A percentile compares a stretch with the other conserved stretches of the same genome.
Evolutionary conservation across 2,888 invertebrate species (phyloP).

Genomic region (Nymphalis polychloros): DNA sequence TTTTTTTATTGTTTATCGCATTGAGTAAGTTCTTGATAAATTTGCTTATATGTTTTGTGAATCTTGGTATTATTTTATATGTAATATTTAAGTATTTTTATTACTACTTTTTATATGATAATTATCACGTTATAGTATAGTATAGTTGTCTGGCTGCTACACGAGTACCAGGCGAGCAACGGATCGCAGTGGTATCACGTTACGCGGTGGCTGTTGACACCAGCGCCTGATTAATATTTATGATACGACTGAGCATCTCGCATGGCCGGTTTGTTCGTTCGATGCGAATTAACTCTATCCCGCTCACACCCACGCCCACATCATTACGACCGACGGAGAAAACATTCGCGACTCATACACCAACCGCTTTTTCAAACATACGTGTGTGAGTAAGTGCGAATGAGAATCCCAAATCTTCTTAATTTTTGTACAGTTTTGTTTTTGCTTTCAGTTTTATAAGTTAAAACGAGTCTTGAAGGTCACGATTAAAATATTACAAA

Average conservation of each 20-base stretch:
- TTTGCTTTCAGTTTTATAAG: constrained; percentile 53
- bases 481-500: constrained; percentile 41
- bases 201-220: constrained; percentile 83
- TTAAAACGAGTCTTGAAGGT: constrained; percentile 47
- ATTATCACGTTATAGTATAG: constrained; percentile 47
- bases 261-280: constrained; percentile 77
- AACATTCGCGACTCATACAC: constrained; percentile 58
- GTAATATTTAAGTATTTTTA: background rate
- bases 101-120: constrained; percentile 22
- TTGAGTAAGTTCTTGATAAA: background rate
- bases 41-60: background rate
- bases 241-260: constrained; percentile 81
- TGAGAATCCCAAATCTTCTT: constrained; percentile 76
- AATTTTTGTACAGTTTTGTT: constrained; percentile 65
- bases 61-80: background rate
- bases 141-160: constrained; percentile 54
- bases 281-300: constrained; percentile 72
- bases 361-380: constrained; percentile 68
- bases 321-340: constrained; percentile 54
- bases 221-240: constrained; percentile 82
- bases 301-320: constrained; percentile 56
- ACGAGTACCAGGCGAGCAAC: constrained; percentile 74
- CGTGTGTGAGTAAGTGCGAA: constrained; percentile 75
- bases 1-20: background rate
- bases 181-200: constrained; percentile 78